These are phyloP conservation scores for Stegodyphus dumicola DNA, from an alignment of 1,140 invertebrate genomes.

Conservation along the genomic window DNA sequence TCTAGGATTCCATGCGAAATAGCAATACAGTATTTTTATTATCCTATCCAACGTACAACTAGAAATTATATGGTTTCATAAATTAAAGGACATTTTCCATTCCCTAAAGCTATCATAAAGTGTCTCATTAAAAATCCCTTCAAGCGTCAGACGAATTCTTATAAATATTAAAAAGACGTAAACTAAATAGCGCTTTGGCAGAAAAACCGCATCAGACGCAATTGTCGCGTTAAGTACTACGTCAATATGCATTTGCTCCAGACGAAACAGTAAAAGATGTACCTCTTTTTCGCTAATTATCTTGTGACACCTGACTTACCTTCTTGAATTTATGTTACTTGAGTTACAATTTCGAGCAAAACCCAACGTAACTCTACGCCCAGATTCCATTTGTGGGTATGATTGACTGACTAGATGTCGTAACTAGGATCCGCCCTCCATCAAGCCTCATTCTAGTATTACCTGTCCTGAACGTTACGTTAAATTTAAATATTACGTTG, in stretches of 20 bases:
- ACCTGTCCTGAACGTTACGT: neutral
- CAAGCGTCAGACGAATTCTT: neutral
- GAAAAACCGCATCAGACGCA: neutral
- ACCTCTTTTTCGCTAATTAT: neutral
- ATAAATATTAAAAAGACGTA: neutral
- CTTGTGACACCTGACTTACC: neutral
- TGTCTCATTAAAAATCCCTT: too few species aligned
- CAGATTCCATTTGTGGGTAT: neutral
- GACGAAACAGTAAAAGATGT: neutral
- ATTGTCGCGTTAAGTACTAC: neutral
- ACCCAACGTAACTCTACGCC: neutral
- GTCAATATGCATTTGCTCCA: neutral
- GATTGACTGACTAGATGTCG: neutral
- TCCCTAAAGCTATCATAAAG: too few species aligned
- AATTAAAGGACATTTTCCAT: too few species aligned
- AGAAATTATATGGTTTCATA: too few species aligned
- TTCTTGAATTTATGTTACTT: neutral
- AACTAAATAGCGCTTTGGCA: neutral
- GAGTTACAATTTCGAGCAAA: neutral
- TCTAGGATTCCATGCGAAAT: too few species aligned
- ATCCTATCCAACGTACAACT: too few species aligned
- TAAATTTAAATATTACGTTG: too few species aligned
- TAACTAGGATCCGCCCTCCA: neutral
- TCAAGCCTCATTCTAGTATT: neutral
- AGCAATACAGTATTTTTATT: too few species aligned